Conservation (phyloP, 2,113 vertebrate species). For the Notarius quadriscutis region DNA sequence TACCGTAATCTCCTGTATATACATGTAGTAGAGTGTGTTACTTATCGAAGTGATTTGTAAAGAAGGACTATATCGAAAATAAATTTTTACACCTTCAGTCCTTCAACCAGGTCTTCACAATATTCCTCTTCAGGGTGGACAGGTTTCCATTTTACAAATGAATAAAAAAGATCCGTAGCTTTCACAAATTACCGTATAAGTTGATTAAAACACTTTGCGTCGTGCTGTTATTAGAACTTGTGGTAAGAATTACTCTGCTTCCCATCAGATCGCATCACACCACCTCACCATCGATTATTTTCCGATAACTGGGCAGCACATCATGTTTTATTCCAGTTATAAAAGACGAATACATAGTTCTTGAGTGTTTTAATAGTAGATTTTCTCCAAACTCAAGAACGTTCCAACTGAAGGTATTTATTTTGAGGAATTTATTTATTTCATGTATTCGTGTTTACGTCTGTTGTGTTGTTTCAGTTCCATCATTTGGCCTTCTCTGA, state of each 20-base stretch:
- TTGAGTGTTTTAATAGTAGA: not conserved
- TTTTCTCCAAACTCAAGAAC: not conserved
- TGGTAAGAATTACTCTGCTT: no score
- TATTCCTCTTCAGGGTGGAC: not conserved
- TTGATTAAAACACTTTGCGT: not conserved
- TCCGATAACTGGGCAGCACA: no score
- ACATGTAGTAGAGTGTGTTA: not conserved
- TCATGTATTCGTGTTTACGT: not conserved
- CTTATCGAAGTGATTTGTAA: not conserved
- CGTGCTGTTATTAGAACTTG: no score
- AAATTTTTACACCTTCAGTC: not conserved
- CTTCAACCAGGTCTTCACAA: not conserved
- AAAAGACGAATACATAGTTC: not conserved
- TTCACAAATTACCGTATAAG: not conserved
- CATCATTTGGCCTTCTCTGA: conserved; percentile 43
- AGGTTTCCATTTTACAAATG: not conserved
- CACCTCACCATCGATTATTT: not conserved
- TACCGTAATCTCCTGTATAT: not conserved
- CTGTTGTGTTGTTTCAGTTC: conserved; percentile 27
- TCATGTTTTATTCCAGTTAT: not conserved
- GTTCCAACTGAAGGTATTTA: not conserved
- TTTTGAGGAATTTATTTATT: not conserved
- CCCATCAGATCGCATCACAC: not conserved
- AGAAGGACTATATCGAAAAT: not conserved
- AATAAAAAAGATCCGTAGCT: not conserved